Evolutionary conservation across 2,797 vertebrate genomes (phyloP), one percentile per base, ranked within the genome.

Genomic region (Falco columbarius): DNA sequence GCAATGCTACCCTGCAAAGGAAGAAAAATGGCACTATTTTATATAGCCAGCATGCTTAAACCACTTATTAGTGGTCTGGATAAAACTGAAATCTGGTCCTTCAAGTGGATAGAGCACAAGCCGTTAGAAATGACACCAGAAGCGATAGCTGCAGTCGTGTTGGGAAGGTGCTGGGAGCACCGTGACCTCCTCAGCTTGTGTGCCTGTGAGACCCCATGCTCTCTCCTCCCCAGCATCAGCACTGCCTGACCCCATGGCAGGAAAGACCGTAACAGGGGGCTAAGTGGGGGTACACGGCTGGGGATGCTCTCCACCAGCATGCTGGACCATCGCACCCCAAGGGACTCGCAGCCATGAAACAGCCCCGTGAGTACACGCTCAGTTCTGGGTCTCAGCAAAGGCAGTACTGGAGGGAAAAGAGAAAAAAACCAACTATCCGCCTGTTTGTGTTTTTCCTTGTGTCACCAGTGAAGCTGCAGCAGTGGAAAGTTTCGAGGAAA

Each of bases 201-300:
- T 13, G 24, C 23, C 44, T 40, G 1, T 0, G 1, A 30, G 75
- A 6, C 52, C 62, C 24, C 14, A 61, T 55, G 81, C 19, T 12
- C 40, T 49, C 9, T 3, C 19, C 15, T 9, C 8, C 11, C 55
- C n/a, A 0, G 5, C 47, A 51, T 5, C 38, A 11, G 13, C 47
- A 12, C 26, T 2, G 3, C n/a, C 22, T 3, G 0, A 7, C 16
- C 16, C 4, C 0, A n/a, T 0, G 1, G 8, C 54, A 38, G 26
- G 14, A 27, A 20, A n/a, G 22, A 58, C 12, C 3, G 1, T 5
- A 32, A 7, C 13, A 0, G 1, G 12, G 16, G 20, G 5, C 4
- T 3, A 3, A 12, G 2, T 0, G 14, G 26, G 36, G 55, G 16
- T 38, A 68, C 16, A 11, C 2, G 17, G 32, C 8, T 67, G 1